Base-by-base conservation (phyloP, 1,140 invertebrate genomes). In the Oncopodura yosiiana region DNA sequence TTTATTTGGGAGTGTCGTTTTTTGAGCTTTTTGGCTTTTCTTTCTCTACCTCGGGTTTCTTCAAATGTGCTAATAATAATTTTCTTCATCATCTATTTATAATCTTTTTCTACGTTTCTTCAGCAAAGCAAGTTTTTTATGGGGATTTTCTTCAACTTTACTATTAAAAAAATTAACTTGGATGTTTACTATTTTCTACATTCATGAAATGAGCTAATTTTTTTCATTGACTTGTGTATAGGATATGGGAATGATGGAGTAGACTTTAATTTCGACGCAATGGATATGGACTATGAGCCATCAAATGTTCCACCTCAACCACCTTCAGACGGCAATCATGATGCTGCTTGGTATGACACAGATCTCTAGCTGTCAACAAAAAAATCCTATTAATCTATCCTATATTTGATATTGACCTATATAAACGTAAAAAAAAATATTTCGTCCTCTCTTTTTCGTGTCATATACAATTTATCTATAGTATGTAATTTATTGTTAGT, bases 311-410 rank as follows among this genome's bases (percentile, higher is more conserved):
- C 85, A 45, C 84, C 87, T 62, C 72, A 74, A 42, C 89, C 87
- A 38, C 87, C 88, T 44, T 84, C 84, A 65, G 87, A 90, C 69
- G 87, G 90, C 71, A 86, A 83, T 68, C 87, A 91, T 67, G 81
- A 88, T 49, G 86, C 88, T 60, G 87, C 89, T 64, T 94, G 91
- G 91, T 94, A 93, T 74, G 92, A 95, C 72, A 94, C 92, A 59
- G 92, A 94, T 73, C 81, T 94, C 66, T 95, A 84, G 37, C 21
- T 21, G 19, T 41, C n/a, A n/a, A n/a, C n/a, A n/a, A n/a, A n/a
- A n/a, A n/a, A n/a, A n/a, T n/a, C n/a, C n/a, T n/a, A n/a, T n/a
- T n/a, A n/a, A n/a, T n/a, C n/a, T n/a, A n/a, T n/a, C n/a, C n/a
- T n/a, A n/a, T n/a, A n/a, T n/a, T n/a, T n/a, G n/a, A n/a, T n/a